Base-by-base conservation (phyloP, 2,888 invertebrate species). In the Catocala nupta region DNA sequence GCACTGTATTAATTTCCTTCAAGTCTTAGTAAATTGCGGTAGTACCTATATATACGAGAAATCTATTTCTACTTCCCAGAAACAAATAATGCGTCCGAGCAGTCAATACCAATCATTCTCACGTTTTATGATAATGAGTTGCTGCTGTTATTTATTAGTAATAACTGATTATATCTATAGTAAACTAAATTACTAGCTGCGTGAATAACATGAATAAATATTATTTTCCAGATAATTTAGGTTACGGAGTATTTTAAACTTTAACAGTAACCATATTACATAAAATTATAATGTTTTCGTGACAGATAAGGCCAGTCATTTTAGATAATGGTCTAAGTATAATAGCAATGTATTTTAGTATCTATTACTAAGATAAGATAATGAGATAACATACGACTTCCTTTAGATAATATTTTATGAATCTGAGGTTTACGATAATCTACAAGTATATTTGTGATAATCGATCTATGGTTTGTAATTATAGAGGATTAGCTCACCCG, bases 271-370 rank as follows among this genome's bases (percentile, higher is more conserved):
- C 7, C 11, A n/a, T 1, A 36, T 33, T 12, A 12, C 51, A 48
- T 33, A 12, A 34, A 7, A 5, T 33, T 16, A 51, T 9, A 9
- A 12, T 36, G 12, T 36, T 51, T 51, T 51, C 36, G 12, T 51
- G 36, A 51, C 51, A 51, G 51, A 36, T 36, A 13, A 36, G 39
- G 13, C 8, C 8, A 12, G 51, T 51, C 36, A 51, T 36, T 36
- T n/a, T 51, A 36, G 16, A 51, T 51, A 51, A 51, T 36, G 36
- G 13, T 36, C 36, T n/a, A 5, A n/a, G n/a, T 50, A 11, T 50
- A 25, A 11, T 34, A 48, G 34, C 10, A n/a, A 33, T 4, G 9
- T 34, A n/a, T 50, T 50, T 50, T 33, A 34, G 8, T n/a, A 9
- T 33, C 33, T 50, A 33, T 50, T 45, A 45, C n/a, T 39, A 33